phyloP scores from a whole-genome alignment of 2,888 invertebrate genomes.

The Apoderus coryli region DNA sequence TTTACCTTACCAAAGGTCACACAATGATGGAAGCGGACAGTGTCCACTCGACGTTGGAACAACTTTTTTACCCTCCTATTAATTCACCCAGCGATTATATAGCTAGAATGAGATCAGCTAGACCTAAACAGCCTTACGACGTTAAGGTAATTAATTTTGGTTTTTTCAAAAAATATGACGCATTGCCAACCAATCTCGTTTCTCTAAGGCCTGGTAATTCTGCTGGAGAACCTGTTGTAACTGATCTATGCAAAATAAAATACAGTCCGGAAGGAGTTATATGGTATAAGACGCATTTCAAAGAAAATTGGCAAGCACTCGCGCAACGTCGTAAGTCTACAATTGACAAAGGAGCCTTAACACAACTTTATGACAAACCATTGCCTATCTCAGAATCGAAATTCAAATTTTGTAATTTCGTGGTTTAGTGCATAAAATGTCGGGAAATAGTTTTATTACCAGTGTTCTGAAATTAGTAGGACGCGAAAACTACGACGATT shows the following conservation, averaged over 20 bases:
- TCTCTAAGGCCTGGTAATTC: not conserved
- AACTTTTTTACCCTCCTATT: not conserved
- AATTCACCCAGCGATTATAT: not conserved
- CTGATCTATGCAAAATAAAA: not conserved
- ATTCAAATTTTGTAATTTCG: too few species aligned
- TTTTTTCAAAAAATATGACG: conserved; percentile 1
- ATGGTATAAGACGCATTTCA: too few species aligned
- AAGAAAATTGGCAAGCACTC: too few species aligned
- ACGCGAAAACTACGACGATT: too few species aligned
- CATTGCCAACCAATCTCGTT: not conserved
- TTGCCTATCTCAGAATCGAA: too few species aligned
- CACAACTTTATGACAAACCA: too few species aligned
- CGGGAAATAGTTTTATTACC: too few species aligned
- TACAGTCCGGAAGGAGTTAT: too few species aligned
- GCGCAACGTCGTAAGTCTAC: too few species aligned
- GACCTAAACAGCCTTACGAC: not conserved
- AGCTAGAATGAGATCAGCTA: not conserved
- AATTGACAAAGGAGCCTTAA: too few species aligned
- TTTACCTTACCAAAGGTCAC: not conserved
- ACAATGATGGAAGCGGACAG: conserved; percentile 2
- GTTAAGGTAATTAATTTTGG: not conserved
- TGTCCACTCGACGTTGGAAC: conserved; percentile 1
- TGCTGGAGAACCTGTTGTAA: not conserved
- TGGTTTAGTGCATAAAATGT: too few species aligned
- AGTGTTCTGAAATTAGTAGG: too few species aligned